These are phyloP conservation scores for Apodemus agrarius DNA, from an alignment of 2,797 vertebrate species.

Conservation along the genomic window DNA sequence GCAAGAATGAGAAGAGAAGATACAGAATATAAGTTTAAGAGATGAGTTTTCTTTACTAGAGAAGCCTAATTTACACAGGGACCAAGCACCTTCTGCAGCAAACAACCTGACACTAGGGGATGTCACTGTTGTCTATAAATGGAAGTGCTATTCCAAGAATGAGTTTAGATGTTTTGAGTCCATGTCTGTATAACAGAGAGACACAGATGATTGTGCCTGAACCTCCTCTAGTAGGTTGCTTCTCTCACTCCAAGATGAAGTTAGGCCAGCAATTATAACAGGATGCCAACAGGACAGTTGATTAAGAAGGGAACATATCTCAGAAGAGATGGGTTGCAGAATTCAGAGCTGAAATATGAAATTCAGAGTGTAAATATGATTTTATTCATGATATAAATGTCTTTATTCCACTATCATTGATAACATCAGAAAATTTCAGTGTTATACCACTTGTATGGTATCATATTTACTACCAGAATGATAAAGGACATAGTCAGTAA, in stretches of 20 bases:
- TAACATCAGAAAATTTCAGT: neutral
- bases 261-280: neutral
- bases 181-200: neutral
- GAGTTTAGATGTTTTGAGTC: neutral
- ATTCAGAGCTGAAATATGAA: neutral
- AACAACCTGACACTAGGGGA: neutral
- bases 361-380: neutral
- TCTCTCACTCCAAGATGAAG: neutral
- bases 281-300: neutral
- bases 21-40: neutral
- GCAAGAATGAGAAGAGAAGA: neutral
- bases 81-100: neutral
- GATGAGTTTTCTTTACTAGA: neutral
- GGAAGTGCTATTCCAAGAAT: neutral
- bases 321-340: neutral
- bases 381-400: neutral
- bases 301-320: neutral
- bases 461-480: neutral
- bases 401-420: neutral
- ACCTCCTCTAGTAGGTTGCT: neutral
- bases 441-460: neutral
- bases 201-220: neutral
- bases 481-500: neutral
- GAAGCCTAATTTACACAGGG: neutral
- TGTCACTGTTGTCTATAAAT: neutral